Base-by-base conservation (phyloP, 2,888 invertebrate genomes). In the Erebia aethiops region DNA sequence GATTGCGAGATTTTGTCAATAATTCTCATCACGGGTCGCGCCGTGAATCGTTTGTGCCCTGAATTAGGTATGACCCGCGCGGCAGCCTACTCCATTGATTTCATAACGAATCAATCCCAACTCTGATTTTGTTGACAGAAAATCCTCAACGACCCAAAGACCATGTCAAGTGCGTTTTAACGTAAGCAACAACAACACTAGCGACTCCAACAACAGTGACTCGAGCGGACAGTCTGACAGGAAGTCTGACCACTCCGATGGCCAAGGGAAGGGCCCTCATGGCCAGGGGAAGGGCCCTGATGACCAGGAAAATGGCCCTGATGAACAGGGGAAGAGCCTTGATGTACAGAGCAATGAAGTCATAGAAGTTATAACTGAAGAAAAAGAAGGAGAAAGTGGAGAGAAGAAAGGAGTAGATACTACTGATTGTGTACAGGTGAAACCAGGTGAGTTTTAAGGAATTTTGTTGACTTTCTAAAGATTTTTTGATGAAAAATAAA, bases 171-270 rank as follows among this genome's bases (percentile, higher is more conserved):
- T 92, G 0, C 86, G 88, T 0, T 92, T 92, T 79, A 81, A 84
- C 77, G 69, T 86, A 21, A 77, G 78, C 74, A 76, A 67, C 70
- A 83, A 81, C 68, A 83, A 81, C 67, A 84, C 87, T 0, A 82
- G 82, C 0, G 90, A 88, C 74, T 90, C 89, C 2, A 87, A 80
- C 78, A 87, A 85, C 76, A 90, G 89, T 71, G 90, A 90, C 67
- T 79, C 81, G 14, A 87, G 88, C 75, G 80, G 77, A 0, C 84
- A 80, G 56, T 86, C 87, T 0, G 85, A 80, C 1, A 65, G 76
- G 72, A 67, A 81, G 77, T 66, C 81, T 79, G 56, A 71, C 61
- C 54, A 51, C 35, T 69, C 70, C 14, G 78, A 78, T 9, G 74
- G 75, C 41, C 71, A 71, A n/a, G 74, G 68, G 16, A 51, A 51